Conservation (phyloP, 2,888 invertebrate genomes). For the Lutraria lutraria region DNA sequence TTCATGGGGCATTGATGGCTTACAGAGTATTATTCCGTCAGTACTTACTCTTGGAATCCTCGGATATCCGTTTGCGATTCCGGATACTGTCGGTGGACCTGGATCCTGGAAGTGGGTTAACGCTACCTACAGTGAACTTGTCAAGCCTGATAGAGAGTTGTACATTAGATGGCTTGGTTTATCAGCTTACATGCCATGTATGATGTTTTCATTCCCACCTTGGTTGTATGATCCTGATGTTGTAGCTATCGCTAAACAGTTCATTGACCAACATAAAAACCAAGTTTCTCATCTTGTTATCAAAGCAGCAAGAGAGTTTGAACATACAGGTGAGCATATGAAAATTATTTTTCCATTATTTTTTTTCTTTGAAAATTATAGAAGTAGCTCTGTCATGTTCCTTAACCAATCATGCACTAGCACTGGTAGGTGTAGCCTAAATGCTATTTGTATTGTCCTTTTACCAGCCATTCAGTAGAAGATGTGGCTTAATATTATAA, state of each 20-base stretch:
- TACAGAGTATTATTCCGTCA: conserved; percentile 93
- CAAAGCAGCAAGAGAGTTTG: conserved; percentile 77
- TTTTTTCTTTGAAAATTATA: too few relatives aligned
- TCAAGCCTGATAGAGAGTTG: conserved; percentile 85
- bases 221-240: conserved; percentile 93
- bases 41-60: conserved; percentile 90
- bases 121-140: conserved; percentile 8
- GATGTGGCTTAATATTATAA: too few relatives aligned
- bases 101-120: conserved; percentile 69
- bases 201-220: conserved; percentile 96
- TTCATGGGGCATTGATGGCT: conserved; percentile 94
- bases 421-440: too few relatives aligned
- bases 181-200: conserved; percentile 95
- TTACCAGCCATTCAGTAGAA: too few relatives aligned
- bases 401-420: too few relatives aligned
- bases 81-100: conserved; percentile 96
- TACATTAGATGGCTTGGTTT: conserved; percentile 94
- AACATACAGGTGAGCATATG: conserved; percentile 59
- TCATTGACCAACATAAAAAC: conserved; percentile 74
- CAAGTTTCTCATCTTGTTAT: conserved; percentile 71
- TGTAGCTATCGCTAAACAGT: conserved; percentile 72
- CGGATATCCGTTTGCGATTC: conserved; percentile 96
- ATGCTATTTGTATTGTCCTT: too few relatives aligned
- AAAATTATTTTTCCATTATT: not conserved
- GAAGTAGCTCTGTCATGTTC: too few relatives aligned